A percentile compares a stretch with the other conserved stretches of the same genome.
These are phyloP conservation scores for Schrankia costaestrigalis DNA, from an alignment of 2,888 invertebrate species.

Conservation along the genomic window DNA sequence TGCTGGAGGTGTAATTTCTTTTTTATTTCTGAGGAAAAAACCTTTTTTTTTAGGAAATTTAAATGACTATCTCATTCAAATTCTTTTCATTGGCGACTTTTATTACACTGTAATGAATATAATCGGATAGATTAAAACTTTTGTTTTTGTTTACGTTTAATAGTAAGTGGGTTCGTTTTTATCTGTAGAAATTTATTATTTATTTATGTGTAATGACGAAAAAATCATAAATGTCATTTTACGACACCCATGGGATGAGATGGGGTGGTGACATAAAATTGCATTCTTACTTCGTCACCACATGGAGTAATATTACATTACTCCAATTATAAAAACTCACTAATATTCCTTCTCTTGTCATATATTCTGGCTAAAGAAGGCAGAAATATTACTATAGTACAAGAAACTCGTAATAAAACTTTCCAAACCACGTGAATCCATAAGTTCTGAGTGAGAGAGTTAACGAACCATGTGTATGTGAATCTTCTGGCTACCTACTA, in stretches of 20 bases:
- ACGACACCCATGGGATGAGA: no score
- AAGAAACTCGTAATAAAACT: slow-evolving; percentile 13
- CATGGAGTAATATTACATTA: no score
- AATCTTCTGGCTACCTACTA: slow-evolving; percentile 15
- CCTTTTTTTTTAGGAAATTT: slow-evolving; percentile 11
- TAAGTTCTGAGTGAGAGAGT: slow-evolving; percentile 13
- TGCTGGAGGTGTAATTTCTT: slow-evolving; percentile 18
- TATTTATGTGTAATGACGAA: no score
- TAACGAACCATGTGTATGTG: slow-evolving; percentile 17
- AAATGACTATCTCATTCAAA: slow-evolving; percentile 8
- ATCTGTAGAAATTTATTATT: no score
- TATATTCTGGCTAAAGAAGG: slow-evolving; percentile 3
- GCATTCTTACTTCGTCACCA: no score
- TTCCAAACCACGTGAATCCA: slow-evolving; percentile 13
- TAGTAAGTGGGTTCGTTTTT: no score
- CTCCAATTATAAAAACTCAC: no score
- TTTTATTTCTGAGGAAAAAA: slow-evolving; percentile 13
- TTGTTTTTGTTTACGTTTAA: no score
- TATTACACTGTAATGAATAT: slow-evolving; percentile 7
- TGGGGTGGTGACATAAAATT: no score
- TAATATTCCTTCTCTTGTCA: no score
- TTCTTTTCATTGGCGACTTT: slow-evolving; percentile 11
- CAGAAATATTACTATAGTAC: slow-evolving; percentile 10
- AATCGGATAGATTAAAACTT: not conserved
- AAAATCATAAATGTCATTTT: no score